A percentile compares a stretch with the other conserved stretches of the same genome.
Conservation (phyloP, 2,888 invertebrate genomes). For the Tinea pellionella region DNA sequence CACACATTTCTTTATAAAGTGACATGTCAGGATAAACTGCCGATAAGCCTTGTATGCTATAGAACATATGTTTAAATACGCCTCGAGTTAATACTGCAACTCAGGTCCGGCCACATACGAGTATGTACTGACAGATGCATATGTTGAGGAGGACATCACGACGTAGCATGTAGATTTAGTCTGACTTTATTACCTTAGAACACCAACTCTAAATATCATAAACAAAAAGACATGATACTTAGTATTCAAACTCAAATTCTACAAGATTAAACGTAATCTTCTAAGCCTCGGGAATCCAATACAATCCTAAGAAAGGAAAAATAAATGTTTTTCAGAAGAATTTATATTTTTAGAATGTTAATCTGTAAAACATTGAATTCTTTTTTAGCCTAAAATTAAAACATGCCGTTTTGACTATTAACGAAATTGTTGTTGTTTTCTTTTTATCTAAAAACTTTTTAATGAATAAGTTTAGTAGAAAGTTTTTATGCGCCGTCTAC, state of each 20-base stretch:
- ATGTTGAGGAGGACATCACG: no score
- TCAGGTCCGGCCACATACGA: no score
- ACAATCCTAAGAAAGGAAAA: conserved; percentile 6
- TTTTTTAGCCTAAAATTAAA: neutral
- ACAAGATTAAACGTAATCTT: conserved; percentile 1
- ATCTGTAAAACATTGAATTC: conserved; percentile 2
- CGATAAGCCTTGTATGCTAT: no score
- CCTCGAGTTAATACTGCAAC: no score
- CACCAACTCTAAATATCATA: no score
- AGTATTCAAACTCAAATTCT: neutral
- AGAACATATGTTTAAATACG: no score
- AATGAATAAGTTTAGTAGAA: neutral
- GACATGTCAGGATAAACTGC: no score
- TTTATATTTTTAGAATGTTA: conserved; percentile 11
- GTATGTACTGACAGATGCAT: no score
- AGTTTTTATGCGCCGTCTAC: neutral
- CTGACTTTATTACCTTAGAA: neutral
- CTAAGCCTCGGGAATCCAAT: neutral
- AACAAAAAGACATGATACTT: neutral
- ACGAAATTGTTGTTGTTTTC: neutral
- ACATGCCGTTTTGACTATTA: neutral
- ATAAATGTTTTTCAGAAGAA: conserved; percentile 9
- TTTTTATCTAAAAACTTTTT: neutral
- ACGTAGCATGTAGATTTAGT: no score
- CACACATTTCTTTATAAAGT: no score